Evolutionary conservation across 2,113 vertebrate species (phyloP).

Genomic region (Pedionomus torquatus): DNA sequence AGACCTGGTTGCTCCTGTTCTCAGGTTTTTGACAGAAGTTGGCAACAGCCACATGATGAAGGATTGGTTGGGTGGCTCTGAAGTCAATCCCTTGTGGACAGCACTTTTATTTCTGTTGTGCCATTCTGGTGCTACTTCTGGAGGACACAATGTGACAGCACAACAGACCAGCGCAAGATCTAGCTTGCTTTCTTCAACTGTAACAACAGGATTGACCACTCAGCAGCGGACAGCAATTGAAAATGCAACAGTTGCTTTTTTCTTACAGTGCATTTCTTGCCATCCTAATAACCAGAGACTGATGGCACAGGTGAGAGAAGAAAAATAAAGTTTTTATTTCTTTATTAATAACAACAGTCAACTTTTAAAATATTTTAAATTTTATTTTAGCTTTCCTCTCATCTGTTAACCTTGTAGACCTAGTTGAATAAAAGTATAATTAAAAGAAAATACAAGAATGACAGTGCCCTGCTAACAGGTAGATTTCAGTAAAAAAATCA

Average conservation of each 20-base stretch:
- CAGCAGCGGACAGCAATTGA: constrained; percentile 96
- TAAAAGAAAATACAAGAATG: not conserved
- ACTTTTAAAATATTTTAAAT: not conserved
- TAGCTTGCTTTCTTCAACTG: constrained; percentile 79
- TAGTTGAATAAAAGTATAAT: not conserved
- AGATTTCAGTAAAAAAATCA: not conserved
- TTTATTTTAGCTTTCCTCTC: not conserved
- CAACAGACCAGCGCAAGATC: constrained; percentile 77
- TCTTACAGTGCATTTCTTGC: constrained; percentile 97
- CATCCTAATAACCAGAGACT: constrained; percentile 98
- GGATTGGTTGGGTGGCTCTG: constrained; percentile 95
- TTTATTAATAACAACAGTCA: not conserved
- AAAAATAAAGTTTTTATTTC: not conserved
- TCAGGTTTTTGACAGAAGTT: constrained; percentile 96
- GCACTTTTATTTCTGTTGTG: constrained; percentile 95
- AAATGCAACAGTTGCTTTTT: constrained; percentile 97
- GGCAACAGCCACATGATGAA: constrained; percentile 98
- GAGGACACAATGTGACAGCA: constrained; percentile 67
- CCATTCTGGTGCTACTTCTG: constrained; percentile 89
- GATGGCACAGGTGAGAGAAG: constrained; percentile 90
- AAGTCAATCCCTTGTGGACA: constrained; percentile 96
- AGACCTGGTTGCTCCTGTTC: constrained; percentile 92
- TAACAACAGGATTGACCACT: constrained; percentile 86
- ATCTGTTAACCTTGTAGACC: not conserved
- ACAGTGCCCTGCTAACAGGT: not conserved